A percentile compares a stretch with the other conserved stretches of the same genome.
Conservation (phyloP, 2,888 invertebrate species). For the Hypolimnas misippus region DNA sequence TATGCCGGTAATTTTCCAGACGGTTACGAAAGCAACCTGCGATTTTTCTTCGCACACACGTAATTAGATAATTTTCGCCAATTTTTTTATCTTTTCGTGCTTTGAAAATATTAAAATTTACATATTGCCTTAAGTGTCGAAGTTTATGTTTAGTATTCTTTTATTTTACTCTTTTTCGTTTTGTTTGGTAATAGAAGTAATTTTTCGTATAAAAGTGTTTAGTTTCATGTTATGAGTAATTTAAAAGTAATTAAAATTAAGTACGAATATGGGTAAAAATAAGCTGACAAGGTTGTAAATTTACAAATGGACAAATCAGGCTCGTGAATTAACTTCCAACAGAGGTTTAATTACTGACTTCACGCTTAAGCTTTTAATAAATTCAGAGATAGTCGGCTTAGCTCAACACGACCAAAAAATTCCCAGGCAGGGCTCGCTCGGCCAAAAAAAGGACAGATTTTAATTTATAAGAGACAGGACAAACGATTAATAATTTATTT, state of each 20-base stretch:
- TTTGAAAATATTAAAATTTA: constrained; percentile 8
- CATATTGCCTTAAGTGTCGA: constrained; percentile 1
- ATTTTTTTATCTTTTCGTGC: constrained; percentile 38
- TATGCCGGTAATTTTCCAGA: constrained; percentile 53
- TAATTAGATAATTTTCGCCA: constrained; percentile 81
- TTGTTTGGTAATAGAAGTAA: background rate
- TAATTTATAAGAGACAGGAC: constrained; percentile 85
- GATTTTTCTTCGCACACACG: constrained; percentile 80
- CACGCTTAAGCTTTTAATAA: constrained; percentile 81
- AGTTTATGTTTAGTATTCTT: background rate
- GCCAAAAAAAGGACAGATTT: constrained; percentile 79
- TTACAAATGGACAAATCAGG: constrained; percentile 11
- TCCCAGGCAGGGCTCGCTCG: constrained; percentile 61
- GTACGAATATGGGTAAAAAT: background rate
- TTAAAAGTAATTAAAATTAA: constrained; percentile 6
- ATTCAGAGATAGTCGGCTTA: constrained; percentile 79
- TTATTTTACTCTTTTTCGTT: background rate
- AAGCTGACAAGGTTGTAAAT: constrained; percentile 11
- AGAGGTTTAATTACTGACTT: constrained; percentile 81
- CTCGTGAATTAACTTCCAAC: constrained; percentile 78
- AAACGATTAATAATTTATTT: constrained; percentile 85
- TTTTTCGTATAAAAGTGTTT: too few relatives aligned
- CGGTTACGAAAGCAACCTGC: constrained; percentile 81
- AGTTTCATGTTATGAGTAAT: background rate
- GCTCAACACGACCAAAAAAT: constrained; percentile 76